Evolutionary conservation across 2,797 vertebrate species (phyloP), one percentile per base, ranked within the genome.

Genomic region (Scarus forsteni): DNA sequence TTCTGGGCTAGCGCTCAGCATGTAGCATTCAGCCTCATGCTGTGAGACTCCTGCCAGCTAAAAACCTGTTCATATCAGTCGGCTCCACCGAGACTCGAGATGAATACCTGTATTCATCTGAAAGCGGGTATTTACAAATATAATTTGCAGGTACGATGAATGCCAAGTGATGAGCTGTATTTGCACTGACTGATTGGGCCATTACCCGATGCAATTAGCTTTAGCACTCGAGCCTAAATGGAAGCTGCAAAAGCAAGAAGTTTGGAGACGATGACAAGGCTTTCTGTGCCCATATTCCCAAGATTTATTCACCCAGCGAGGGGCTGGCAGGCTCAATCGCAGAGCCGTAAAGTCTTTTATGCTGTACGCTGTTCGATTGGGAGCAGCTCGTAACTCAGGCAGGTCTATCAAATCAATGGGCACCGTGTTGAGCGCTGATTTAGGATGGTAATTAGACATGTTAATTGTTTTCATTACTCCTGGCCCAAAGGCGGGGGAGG

Each of bases 391-490:
- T 93, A 92, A 92, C 85, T 89, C 91, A 85, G 73, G 73, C 83
- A 66, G 50, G 85, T 90, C 92, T 85, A 91, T 94, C 91, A 92
- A 90, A 90, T 88, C 88, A 82, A 88, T 81, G 88, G 75, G 65
- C 50, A 72, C 82, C 78, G 73, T 83, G 86, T 89, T 89, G 90
- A 88, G 85, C 53, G 66, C 86, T 91, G 92, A 94, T 93, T 93
- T 93, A 93, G 71, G 82, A 68, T 38, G 83, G 87, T 92, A 93
- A 93, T 95, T 94, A 94, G 85, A 84, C 84, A 85, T 84, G 91
- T 89, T 93, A 93, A 93, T 93, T 93, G 90, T 93, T 94, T 93
- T 94, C 86, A 90, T 92, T 92, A 91, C 85, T 91, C 85, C 83
- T 80, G 86, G 78, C 49, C 52, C 14, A 13, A 19, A 50, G 11